A percentile compares a stretch with the other conserved stretches of the same genome.
These are phyloP conservation scores for Notocelia uddmanniana DNA, from an alignment of 2,888 invertebrate species.

Conservation along the genomic window DNA sequence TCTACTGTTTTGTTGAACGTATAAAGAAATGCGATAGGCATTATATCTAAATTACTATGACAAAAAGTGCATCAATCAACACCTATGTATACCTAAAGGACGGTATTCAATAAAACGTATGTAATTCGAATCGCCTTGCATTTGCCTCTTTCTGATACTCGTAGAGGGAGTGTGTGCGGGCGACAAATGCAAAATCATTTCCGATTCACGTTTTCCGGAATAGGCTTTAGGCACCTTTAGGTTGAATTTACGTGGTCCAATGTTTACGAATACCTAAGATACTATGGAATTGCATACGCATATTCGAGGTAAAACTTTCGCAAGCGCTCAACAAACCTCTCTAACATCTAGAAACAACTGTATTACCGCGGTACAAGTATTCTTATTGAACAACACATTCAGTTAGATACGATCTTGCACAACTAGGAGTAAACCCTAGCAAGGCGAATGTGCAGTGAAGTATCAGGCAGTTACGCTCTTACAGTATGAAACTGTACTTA, in stretches of 20 bases:
- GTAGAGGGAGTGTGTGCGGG: background rate
- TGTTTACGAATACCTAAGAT: background rate
- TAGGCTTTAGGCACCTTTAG: background rate
- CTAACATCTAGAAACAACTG: background rate
- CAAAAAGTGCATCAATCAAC: too few species aligned
- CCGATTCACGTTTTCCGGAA: background rate
- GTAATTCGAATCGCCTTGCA: too few species aligned
- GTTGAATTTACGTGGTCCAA: background rate
- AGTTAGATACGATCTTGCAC: conserved; percentile 13
- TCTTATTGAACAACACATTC: conserved; percentile 2
- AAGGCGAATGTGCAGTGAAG: background rate
- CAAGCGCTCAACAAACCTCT: background rate
- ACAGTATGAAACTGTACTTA: conserved; percentile 43
- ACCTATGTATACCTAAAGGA: too few species aligned
- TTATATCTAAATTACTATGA: too few species aligned
- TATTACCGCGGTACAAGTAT: background rate
- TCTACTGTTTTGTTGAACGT: too few species aligned
- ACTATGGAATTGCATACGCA: conserved; percentile 1
- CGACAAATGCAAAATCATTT: background rate
- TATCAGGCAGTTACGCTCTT: background rate
- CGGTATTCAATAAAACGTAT: too few species aligned
- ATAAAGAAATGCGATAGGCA: too few species aligned
- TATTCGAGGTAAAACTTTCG: conserved; percentile 3
- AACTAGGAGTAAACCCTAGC: conserved; percentile 11
- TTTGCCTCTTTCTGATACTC: too few species aligned